Evolutionary conservation across 2,888 invertebrate species (phyloP).

Genomic region (Rhopalosiphum nymphaeae): DNA sequence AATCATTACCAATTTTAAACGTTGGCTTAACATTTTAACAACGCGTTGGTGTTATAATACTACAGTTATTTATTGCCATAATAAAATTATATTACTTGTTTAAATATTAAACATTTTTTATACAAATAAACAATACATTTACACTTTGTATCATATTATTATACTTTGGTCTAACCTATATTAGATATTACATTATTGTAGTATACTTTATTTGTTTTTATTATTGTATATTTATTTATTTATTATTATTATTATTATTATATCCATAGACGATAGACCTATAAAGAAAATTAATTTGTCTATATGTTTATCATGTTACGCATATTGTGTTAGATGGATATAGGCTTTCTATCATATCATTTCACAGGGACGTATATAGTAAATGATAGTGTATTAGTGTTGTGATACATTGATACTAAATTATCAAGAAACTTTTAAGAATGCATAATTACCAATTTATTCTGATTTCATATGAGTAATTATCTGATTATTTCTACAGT

Average conservation of each 20-base stretch:
- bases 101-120: background rate
- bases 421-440: background rate
- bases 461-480: background rate
- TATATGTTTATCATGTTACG: background rate
- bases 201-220: background rate
- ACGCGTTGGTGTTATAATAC: no score
- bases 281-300: background rate
- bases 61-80: background rate
- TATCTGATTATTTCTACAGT: constrained; percentile 7
- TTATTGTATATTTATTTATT: background rate
- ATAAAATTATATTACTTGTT: background rate
- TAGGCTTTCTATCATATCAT: background rate
- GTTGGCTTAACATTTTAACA: background rate
- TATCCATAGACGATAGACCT: background rate
- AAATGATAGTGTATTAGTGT: background rate
- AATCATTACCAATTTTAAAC: background rate
- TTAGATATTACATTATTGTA: background rate
- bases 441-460: background rate
- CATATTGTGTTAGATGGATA: background rate
- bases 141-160: background rate
- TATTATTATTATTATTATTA: no score
- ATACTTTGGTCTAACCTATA: background rate
- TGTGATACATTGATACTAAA: background rate
- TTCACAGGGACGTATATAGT: background rate
- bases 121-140: background rate